Base-by-base conservation (phyloP, 2,113 vertebrate genomes). In the Phocoena phocoena region DNA sequence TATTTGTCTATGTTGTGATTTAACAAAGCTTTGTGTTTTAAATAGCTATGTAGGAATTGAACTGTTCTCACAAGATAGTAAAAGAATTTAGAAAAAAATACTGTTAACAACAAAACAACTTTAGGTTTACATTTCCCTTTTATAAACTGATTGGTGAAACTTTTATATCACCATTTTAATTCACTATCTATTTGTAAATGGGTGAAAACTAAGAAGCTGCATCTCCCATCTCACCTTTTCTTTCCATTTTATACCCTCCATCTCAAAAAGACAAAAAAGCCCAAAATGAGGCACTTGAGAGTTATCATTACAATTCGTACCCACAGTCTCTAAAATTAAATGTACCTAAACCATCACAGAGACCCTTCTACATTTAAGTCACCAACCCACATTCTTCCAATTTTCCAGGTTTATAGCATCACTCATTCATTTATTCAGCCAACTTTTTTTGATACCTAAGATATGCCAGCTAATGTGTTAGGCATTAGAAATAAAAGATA, bases 401-500 rank as follows among this genome's bases (percentile, higher is more conserved):
- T 50, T 93, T 41, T 85, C 65, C 79, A 47, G 41, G 6, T 80
- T 26, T 84, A 23, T 5, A 71, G 23, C 26, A 68, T 58, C 67
- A 92, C 8, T 71, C 8, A 68, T 60, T 85, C 28, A 71, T 11
- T 77, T 31, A 25, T 13, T 53, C 17, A 53, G 5, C n/a, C 60
- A 71, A 70, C 2, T 33, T 67, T 65, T 70, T 92, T 65, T n/a
- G 25, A 53, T 21, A 70, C 25, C 50, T 47, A 83, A 28, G 31
- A 58, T 50, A 90, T n/a, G 31, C 67, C 36, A 50, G n/a, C 41
- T 58, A 47, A 41, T 95, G 15, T 23, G 20, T 79, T 79, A 53
- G 23, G 44, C 31, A 65, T 68, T 88, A 83, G 15, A 90, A 93
- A 85, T 73, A 63, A 95, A 83, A 36, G 44, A 83, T 44, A 96